Base-by-base conservation (phyloP, 1,140 invertebrate species). In the Bombus soroeensis region DNA sequence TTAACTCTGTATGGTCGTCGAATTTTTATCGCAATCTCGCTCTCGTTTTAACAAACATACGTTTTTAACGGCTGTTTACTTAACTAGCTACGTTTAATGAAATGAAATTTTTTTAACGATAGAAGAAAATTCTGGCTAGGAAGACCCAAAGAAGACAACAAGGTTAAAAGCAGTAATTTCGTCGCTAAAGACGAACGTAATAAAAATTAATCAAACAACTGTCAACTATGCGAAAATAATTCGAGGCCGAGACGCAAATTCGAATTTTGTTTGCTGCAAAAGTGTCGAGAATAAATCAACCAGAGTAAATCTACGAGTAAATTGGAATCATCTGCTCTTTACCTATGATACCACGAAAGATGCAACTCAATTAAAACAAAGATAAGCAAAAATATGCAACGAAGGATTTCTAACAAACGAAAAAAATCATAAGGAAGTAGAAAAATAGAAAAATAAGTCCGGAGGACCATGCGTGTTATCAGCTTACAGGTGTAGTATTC, bases 401-500 rank as follows among this genome's bases (percentile, higher is more conserved):
- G 28, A 28, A n/a, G 12, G 59, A 62, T n/a, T n/a, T 12, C 12
- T n/a, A n/a, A 62, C 10, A n/a, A 62, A 62, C 3, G 10, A 0
- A 59, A 62, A 12, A n/a, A 62, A 1, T 12, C 59, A 62, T 2
- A n/a, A 34, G 28, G 3, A 66, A 2, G 12, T 18, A 37, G 34
- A 70, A 28, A 12, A 39, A 34, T 10, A 70, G 10, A 37, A 39
- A 62, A 22, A 34, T 22, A 75, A 13, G 53, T 25, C 32, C 18
- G 39, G 6, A 13, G 4, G 15, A 72, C 18, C 28, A 41, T n/a
- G 62, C 13, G 18, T 64, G 43, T 82, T 12, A 47, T 70, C 81
- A 39, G 96, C 98, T 98, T 97, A 99, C 98, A 99, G 94, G 98
- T 99, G 94, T 99, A 99, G 96, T 99, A 99, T 96, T 99, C 98